Evolutionary conservation across 1,140 invertebrate species (phyloP).

Genomic region (Bombus cullumanus): DNA sequence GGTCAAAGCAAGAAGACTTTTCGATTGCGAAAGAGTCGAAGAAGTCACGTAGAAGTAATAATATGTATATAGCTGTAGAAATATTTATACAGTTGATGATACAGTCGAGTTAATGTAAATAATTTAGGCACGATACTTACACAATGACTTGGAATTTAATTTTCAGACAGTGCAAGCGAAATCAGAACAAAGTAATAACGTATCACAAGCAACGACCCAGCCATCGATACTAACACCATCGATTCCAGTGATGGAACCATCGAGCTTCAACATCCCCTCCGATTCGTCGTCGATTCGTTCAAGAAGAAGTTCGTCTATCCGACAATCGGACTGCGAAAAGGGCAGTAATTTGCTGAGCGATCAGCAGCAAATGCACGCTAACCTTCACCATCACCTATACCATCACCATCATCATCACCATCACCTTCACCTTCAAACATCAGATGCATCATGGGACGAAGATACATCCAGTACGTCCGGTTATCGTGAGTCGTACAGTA

Average conservation of each 20-base stretch:
- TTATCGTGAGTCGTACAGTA: constrained; percentile 87
- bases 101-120: neutral
- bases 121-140: neutral
- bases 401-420: constrained; percentile 69
- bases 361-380: constrained; percentile 58
- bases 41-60: constrained; percentile 81
- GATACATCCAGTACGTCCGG: constrained; percentile 92
- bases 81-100: neutral
- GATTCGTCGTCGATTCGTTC: constrained; percentile 72
- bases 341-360: constrained; percentile 45
- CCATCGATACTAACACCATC: constrained; percentile 70
- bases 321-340: constrained; percentile 67
- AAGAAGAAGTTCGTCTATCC: constrained; percentile 60
- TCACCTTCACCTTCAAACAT: constrained; percentile 65
- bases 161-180: constrained; percentile 47
- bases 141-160: neutral
- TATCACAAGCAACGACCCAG: constrained; percentile 33
- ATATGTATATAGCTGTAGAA: neutral
- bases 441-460: constrained; percentile 88
- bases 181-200: constrained; percentile 36
- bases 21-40: constrained; percentile 91
- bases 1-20: constrained; percentile 97
- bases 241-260: constrained; percentile 68
- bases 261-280: constrained; percentile 70
- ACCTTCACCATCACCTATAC: constrained; percentile 52